Conservation (phyloP, 2,113 vertebrate genomes). For the Actenoides hombroni region DNA sequence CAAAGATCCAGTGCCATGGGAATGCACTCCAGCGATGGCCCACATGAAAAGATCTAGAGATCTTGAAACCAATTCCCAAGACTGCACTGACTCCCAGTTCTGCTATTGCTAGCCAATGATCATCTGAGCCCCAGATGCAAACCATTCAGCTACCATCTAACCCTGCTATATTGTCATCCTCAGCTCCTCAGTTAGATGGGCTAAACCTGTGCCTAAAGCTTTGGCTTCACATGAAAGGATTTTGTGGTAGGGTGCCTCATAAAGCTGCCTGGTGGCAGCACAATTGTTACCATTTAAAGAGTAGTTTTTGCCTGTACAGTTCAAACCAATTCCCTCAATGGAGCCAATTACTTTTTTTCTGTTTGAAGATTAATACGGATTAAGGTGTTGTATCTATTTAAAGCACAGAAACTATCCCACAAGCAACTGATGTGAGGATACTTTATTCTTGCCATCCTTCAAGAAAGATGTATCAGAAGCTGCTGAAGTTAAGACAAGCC, state of each 20-base stretch:
- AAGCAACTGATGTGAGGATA: background rate
- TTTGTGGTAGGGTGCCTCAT: background rate
- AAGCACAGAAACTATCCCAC: background rate
- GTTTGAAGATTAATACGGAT: background rate
- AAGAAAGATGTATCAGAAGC: background rate
- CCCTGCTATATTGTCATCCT: background rate
- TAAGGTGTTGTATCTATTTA: background rate
- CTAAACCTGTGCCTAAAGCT: constrained; percentile 32
- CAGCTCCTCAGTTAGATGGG: background rate
- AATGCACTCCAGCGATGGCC: background rate
- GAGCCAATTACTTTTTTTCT: background rate
- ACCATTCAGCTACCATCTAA: background rate
- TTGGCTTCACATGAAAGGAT: background rate
- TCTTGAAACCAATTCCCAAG: background rate
- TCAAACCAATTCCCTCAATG: constrained; percentile 19
- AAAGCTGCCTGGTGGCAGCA: background rate
- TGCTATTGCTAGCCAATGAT: background rate
- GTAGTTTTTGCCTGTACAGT: background rate
- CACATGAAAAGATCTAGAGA: background rate
- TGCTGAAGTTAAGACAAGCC: background rate
- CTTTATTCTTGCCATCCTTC: background rate
- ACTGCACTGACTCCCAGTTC: background rate
- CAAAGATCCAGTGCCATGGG: background rate
- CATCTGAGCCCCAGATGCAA: background rate
- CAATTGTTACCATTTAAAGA: constrained; percentile 3